phyloP scores from a whole-genome alignment of 2,797 vertebrate genomes.

The Danionella dracula region DNA sequence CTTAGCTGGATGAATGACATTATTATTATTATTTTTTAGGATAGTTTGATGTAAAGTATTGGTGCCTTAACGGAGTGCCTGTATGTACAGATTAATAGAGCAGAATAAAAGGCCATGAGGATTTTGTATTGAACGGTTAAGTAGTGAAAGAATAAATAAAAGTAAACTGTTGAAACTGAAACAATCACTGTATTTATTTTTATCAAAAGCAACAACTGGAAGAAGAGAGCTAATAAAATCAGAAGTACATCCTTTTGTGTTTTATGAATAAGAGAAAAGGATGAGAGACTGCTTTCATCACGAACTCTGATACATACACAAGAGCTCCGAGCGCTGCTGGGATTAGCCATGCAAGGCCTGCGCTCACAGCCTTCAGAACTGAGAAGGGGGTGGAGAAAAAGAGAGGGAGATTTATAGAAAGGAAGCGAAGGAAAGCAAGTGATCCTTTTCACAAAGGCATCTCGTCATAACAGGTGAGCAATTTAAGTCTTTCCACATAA shows the following conservation, averaged over 20 bases:
- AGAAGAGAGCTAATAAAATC: neutral
- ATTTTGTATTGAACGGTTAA: too few relatives aligned
- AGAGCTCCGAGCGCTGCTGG: slow-evolving; percentile 7
- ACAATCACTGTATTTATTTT: neutral
- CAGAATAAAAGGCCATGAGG: neutral
- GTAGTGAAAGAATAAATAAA: too few relatives aligned
- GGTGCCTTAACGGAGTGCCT: slow-evolving; percentile 10
- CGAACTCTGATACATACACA: neutral
- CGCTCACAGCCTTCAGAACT: slow-evolving; percentile 7
- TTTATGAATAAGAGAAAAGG: neutral
- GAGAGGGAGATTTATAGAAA: slow-evolving; percentile 10
- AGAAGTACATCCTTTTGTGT: neutral
- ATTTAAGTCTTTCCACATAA: neutral
- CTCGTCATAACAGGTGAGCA: neutral
- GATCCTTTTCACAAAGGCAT: neutral
- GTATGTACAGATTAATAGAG: neutral
- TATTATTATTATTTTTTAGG: neutral
- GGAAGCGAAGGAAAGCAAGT: neutral
- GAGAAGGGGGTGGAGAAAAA: neutral
- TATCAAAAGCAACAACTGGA: neutral
- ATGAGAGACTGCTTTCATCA: neutral
- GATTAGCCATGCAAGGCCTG: slow-evolving; percentile 23
- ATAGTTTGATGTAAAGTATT: neutral
- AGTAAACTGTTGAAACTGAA: neutral
- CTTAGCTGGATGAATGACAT: neutral